A percentile compares a stretch with the other conserved stretches of the same genome.
Conservation (phyloP, 2,113 vertebrate species). For the Neomonachus schauinslandi region DNA sequence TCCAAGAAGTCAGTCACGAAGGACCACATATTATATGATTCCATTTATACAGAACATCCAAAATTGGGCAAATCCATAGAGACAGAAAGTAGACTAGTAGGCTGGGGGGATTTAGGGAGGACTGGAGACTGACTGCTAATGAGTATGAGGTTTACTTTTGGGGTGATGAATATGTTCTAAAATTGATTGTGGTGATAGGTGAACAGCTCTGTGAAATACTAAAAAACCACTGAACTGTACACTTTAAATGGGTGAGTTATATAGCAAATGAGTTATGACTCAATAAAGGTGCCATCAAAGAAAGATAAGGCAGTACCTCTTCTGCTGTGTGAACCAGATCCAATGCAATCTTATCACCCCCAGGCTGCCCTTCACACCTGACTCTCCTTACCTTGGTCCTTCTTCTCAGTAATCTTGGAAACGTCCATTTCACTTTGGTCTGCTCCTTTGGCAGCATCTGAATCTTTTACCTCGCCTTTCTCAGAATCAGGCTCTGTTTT, state of each 20-base stretch:
- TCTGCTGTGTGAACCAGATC: conserved; percentile 63
- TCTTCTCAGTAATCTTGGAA: conserved; percentile 79
- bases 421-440: conserved; percentile 76
- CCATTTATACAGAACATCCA: background rate
- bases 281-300: background rate
- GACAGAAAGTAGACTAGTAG: background rate
- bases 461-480: conserved; percentile 79
- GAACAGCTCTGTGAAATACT: background rate
- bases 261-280: background rate
- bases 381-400: conserved; percentile 81
- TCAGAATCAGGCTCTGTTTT: conserved; percentile 83
- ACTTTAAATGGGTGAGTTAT: background rate
- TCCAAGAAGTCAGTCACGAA: background rate
- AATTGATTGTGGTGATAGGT: background rate
- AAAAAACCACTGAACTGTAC: background rate
- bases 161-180: background rate
- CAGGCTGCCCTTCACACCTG: conserved; percentile 73
- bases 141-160: background rate
- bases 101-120: too few relatives aligned
- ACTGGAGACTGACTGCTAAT: background rate
- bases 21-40: background rate
- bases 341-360: conserved; percentile 65
- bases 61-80: background rate
- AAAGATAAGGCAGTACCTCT: conserved; percentile 71
- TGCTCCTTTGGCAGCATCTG: conserved; percentile 76